Conservation (phyloP, 2,113 vertebrate species). For the Eudyptes chrysolophus region DNA sequence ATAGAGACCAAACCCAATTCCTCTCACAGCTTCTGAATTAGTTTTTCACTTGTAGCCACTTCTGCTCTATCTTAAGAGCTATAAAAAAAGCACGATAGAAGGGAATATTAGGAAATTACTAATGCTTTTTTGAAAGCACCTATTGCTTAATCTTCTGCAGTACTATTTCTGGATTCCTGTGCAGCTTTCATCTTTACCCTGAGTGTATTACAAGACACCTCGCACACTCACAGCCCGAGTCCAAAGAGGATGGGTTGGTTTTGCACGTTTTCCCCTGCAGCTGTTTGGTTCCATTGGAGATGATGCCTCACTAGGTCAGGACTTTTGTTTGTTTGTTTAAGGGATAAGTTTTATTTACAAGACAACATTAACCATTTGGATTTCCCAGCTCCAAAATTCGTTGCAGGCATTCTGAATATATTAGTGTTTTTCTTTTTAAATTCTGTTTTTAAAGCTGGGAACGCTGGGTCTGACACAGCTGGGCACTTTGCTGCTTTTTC, state of each 20-base stretch:
- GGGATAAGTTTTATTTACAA: constrained; percentile 25
- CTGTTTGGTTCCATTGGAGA: not conserved
- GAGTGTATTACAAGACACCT: not conserved
- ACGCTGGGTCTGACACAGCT: not conserved
- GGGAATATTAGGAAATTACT: constrained; percentile 20
- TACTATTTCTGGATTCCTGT: constrained; percentile 30
- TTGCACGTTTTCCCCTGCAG: not conserved
- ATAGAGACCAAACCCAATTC: not conserved
- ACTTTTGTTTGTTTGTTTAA: not conserved
- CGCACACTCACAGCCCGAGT: not conserved
- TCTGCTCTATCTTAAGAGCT: constrained; percentile 45
- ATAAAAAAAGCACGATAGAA: not conserved
- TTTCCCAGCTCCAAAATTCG: not conserved
- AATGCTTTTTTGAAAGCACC: constrained; percentile 24
- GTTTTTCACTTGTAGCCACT: constrained; percentile 42
- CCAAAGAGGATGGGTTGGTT: not conserved
- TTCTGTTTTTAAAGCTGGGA: not conserved
- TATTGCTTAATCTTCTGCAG: not conserved
- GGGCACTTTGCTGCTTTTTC: not conserved
- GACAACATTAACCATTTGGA: not conserved
- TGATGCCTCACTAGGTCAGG: not conserved
- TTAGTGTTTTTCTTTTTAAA: not conserved
- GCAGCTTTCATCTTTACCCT: not conserved
- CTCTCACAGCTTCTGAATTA: constrained; percentile 36
- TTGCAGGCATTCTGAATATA: not conserved